phyloP scores from a whole-genome alignment of 2,113 vertebrate genomes.

The Osmerus mordax region DNA sequence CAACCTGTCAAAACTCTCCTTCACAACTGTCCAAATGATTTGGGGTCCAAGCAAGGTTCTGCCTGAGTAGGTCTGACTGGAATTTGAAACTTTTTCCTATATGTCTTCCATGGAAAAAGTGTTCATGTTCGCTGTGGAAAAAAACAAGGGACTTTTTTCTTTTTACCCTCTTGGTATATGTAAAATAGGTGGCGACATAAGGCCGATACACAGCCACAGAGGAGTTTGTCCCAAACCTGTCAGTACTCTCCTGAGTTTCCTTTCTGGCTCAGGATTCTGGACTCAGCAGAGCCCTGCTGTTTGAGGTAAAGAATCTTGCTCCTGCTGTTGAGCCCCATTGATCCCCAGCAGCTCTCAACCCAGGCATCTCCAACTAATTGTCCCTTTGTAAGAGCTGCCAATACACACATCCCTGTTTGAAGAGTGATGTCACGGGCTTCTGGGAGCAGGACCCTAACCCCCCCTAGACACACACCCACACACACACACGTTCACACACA shows the following conservation, averaged over 20 bases:
- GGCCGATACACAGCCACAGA: too few species aligned
- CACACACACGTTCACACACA: slow-evolving; percentile 2
- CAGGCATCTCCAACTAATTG: slow-evolving; percentile 54
- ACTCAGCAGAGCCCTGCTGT: slow-evolving; percentile 38
- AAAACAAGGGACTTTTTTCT: too few species aligned
- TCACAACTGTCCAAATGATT: slow-evolving; percentile 1
- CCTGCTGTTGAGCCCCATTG: slow-evolving; percentile 52
- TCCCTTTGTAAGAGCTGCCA: slow-evolving; percentile 54
- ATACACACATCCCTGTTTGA: slow-evolving; percentile 51
- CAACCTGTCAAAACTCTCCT: slow-evolving; percentile 1
- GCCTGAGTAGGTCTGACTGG: too few species aligned
- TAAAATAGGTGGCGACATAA: too few species aligned
- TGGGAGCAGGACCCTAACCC: slow-evolving; percentile 43
- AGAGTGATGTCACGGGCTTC: slow-evolving; percentile 45
- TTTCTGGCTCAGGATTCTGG: slow-evolving; percentile 12
- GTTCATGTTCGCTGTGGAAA: too few species aligned
- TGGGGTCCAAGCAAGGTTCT: background rate
- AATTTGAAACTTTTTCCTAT: too few species aligned
- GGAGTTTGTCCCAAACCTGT: too few species aligned
- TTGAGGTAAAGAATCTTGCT: slow-evolving; percentile 25
- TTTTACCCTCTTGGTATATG: too few species aligned
- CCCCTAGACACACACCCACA: background rate
- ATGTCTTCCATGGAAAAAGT: too few species aligned
- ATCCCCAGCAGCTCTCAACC: slow-evolving; percentile 50
- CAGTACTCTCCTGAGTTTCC: too few species aligned